Evolutionary conservation across 2,113 vertebrate genomes (phyloP).

Genomic region (Bubo scandiacus): DNA sequence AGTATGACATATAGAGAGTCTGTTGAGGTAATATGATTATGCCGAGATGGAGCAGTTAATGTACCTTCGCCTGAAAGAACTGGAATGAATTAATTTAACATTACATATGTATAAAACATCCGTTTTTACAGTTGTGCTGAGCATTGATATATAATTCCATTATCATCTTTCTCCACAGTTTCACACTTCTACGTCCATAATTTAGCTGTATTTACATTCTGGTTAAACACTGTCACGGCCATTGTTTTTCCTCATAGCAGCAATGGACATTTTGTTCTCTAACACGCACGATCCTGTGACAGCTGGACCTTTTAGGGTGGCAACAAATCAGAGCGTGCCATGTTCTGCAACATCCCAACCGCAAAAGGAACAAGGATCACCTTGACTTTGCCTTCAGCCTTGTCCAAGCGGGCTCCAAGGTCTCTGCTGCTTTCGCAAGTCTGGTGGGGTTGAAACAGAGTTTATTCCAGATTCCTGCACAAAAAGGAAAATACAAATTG

Average conservation of each 20-base stretch:
- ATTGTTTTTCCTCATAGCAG: neutral
- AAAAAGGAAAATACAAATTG: accelerated
- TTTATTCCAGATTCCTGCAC: neutral
- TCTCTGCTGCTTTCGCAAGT: neutral
- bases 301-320: neutral
- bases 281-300: neutral
- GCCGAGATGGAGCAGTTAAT: neutral
- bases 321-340: accelerated
- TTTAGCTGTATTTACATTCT: neutral
- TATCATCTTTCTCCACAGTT: neutral
- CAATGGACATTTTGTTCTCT: neutral
- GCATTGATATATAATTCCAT: neutral
- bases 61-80: neutral
- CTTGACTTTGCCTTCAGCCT: neutral
- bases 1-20: neutral
- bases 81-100: neutral
- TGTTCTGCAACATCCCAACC: neutral
- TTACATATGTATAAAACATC: neutral
- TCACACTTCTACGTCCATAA: neutral
- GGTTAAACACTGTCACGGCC: neutral
- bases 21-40: neutral
- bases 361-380: neutral
- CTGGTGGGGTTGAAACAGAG: neutral
- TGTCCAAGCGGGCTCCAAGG: neutral
- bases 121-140: neutral